Conservation (phyloP, 2,888 invertebrate species). For the Eudasyphora cyanicolor region DNA sequence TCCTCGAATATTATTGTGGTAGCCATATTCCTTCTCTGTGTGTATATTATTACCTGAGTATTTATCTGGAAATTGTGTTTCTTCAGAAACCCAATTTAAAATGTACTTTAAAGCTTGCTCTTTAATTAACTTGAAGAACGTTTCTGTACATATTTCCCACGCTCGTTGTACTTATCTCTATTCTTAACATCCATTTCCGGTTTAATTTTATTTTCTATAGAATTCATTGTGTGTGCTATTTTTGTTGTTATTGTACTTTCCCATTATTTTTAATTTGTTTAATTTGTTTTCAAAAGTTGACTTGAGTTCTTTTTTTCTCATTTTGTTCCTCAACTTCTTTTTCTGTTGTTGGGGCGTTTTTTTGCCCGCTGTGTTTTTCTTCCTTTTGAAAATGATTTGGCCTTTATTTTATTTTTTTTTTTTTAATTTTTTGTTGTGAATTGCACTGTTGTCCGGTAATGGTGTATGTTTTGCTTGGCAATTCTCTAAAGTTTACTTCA, state of each 20-base stretch:
- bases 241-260: slow-evolving; percentile 47
- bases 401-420: slow-evolving; percentile 41
- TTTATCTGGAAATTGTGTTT: too few species aligned
- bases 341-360: slow-evolving; percentile 22
- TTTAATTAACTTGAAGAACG: too few species aligned
- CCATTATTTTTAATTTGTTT: slow-evolving; percentile 66
- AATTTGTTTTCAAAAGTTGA: slow-evolving; percentile 66
- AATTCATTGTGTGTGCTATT: background rate
- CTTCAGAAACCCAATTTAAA: too few species aligned
- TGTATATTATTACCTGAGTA: too few species aligned
- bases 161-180: background rate
- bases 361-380: slow-evolving; percentile 26
- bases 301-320: slow-evolving; percentile 47
- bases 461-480: background rate
- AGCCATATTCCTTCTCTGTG: too few species aligned
- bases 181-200: slow-evolving; percentile 17
- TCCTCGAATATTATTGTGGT: too few species aligned
- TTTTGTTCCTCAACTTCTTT: slow-evolving; percentile 22
- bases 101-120: too few species aligned
- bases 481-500: slow-evolving; percentile 27
- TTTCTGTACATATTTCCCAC: too few species aligned
- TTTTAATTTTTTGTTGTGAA: slow-evolving; percentile 20
- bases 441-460: slow-evolving; percentile 45
- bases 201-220: slow-evolving; percentile 29
- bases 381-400: slow-evolving; percentile 52